Conservation (phyloP, 1,140 invertebrate species). For the Eumeta japonica region DNA sequence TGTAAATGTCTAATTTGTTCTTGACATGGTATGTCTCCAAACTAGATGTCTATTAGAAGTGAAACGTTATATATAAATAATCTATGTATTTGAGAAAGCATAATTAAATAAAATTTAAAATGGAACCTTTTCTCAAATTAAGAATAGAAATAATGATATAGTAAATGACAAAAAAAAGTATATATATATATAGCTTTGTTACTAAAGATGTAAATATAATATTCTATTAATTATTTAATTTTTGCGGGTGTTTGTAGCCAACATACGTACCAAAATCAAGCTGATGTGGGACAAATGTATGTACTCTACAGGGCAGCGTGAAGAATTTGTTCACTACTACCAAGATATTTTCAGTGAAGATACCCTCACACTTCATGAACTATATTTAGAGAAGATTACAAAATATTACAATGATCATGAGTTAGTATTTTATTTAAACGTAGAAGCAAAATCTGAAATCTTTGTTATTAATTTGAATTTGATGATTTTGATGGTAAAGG, state of each 20-base stretch:
- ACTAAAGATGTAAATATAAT: too few relatives aligned
- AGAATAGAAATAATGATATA: too few relatives aligned
- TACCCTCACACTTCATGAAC: constrained; percentile 70
- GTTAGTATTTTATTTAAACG: constrained; percentile 44
- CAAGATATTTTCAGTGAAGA: constrained; percentile 72
- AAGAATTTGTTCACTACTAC: constrained; percentile 62
- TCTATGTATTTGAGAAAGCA: too few relatives aligned
- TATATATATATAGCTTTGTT: too few relatives aligned
- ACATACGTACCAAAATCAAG: constrained; percentile 66
- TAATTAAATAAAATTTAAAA: too few relatives aligned
- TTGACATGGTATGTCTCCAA: too few relatives aligned
- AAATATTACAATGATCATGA: constrained; percentile 67
- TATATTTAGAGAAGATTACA: constrained; percentile 68
- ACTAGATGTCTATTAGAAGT: too few relatives aligned
- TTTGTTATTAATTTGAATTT: background rate
- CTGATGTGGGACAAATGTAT: constrained; percentile 73
- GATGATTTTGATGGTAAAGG: too few relatives aligned
- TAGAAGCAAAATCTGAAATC: background rate
- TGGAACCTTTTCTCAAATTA: too few relatives aligned
- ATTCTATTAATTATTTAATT: constrained; percentile 8
- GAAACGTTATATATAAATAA: too few relatives aligned
- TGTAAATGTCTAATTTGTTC: too few relatives aligned
- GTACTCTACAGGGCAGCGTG: constrained; percentile 61
- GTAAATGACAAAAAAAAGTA: too few relatives aligned
- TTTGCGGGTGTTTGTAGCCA: constrained; percentile 64